Base-by-base conservation (phyloP, 2,113 vertebrate species). In the Chlamydotis undulata region DNA sequence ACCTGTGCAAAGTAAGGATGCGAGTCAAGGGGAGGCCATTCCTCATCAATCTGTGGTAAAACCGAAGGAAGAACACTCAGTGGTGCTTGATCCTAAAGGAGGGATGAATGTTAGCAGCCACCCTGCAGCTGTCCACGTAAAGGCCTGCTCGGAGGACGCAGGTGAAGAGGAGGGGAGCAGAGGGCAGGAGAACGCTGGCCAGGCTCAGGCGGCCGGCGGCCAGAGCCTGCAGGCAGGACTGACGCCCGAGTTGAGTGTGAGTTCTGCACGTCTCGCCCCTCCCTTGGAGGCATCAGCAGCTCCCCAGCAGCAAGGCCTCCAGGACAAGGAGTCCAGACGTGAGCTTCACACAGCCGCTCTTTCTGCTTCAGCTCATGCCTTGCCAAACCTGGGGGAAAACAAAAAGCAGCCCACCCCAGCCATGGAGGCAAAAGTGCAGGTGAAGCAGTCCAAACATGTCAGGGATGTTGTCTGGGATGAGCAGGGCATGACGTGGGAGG, bases 401-500 rank as follows among this genome's bases (percentile, higher is more conserved):
- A 95, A 98, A 92, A 97, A 97, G 92, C 96, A 92, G 45, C 69
- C 96, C 31, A 67, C 95, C 19, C 29, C 78, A 6, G 74, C 84
- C 96, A n/a, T 80, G 73, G 97, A 98, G 17, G 76, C 98, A 1
- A 97, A 96, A 97, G 87, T 93, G 93, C 97, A 97, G 19, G 68
- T 98, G 92, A 98, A 98, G 53, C 98, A 97, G 77, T 97, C 98
- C 77, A 99, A 99, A 89, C 97, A 97, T 0, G 86, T 99, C 81
- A 98, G 99, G 12, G 99, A 99, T 39, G 99, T 99, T 4, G 97
- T 99, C 60, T 99, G 99, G 99, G 99, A 99, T 0, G 99, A 99
- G 80, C 99, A 99, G 91, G 99, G 99, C 75, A 99, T 99, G 99
- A 99, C 99, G 0, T 99, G 99, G 99, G 99, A 99, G 93, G 99